Evolutionary conservation across 1,140 invertebrate species (phyloP).

Genomic region (Doryteuthis pealeii): DNA sequence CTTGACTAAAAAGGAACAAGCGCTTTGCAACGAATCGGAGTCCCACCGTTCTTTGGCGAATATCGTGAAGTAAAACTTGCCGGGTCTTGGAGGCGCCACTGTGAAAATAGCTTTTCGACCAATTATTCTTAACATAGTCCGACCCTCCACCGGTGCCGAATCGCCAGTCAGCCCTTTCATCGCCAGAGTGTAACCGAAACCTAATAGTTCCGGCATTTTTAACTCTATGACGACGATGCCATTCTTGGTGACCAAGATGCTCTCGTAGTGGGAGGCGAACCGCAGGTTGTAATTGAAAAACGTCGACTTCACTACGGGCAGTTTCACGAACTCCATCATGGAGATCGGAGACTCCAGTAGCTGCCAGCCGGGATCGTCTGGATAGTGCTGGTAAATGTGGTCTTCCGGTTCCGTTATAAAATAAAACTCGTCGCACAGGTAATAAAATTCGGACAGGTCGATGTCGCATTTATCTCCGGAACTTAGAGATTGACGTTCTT

Average conservation of each 20-base stretch:
- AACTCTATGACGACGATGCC: slow-evolving; percentile 50
- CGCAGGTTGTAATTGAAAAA: slow-evolving; percentile 56
- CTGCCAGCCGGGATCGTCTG: slow-evolving; percentile 64
- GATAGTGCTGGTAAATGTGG: slow-evolving; percentile 65
- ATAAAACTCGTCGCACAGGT: slow-evolving; percentile 60
- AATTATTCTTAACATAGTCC: slow-evolving; percentile 50
- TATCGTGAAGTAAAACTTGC: slow-evolving; percentile 53
- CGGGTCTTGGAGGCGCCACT: slow-evolving; percentile 49
- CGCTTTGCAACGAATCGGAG: slow-evolving; percentile 54
- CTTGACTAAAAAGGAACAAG: slow-evolving; percentile 52
- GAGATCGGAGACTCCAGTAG: slow-evolving; percentile 62
- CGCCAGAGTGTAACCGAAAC: slow-evolving; percentile 50
- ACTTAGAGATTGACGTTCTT: slow-evolving; percentile 11
- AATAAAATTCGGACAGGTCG: slow-evolving; percentile 31
- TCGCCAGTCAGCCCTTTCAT: slow-evolving; percentile 39
- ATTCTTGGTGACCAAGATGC: slow-evolving; percentile 46
- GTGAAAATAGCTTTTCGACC: slow-evolving; percentile 54
- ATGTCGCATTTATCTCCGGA: slow-evolving; percentile 28
- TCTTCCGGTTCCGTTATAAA: slow-evolving; percentile 66
- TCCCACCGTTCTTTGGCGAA: slow-evolving; percentile 54
- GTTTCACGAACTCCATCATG: slow-evolving; percentile 62
- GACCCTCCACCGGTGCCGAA: slow-evolving; percentile 41
- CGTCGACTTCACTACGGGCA: slow-evolving; percentile 61
- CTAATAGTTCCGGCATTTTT: slow-evolving; percentile 44
- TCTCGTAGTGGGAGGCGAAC: slow-evolving; percentile 50